These are phyloP conservation scores for Echeneis naucrates DNA, from an alignment of 2,797 vertebrate species.

Conservation along the genomic window DNA sequence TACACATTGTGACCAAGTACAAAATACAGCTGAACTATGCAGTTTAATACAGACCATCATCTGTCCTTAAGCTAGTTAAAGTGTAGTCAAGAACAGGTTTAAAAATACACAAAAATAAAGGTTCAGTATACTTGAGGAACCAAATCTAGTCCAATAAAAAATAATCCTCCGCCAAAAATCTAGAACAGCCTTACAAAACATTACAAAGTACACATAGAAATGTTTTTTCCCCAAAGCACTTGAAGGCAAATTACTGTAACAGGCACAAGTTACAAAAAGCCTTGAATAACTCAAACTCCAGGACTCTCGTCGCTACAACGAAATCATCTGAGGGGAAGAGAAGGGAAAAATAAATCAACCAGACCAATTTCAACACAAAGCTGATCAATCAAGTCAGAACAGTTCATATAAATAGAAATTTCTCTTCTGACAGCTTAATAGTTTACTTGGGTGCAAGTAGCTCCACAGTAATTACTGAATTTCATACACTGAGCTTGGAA, in stretches of 20 bases:
- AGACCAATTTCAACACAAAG: constrained; percentile 60
- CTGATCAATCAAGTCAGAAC: constrained; percentile 58
- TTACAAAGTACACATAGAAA: constrained; percentile 83
- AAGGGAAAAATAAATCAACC: constrained; percentile 39
- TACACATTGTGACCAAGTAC: constrained; percentile 87
- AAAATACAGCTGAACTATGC: constrained; percentile 88
- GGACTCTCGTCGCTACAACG: constrained; percentile 72
- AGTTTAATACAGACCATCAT: constrained; percentile 82
- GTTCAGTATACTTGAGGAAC: constrained; percentile 85
- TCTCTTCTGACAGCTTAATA: constrained; percentile 50
- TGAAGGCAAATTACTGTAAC: constrained; percentile 84
- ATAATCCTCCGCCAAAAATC: constrained; percentile 82
- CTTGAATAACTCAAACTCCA: constrained; percentile 76
- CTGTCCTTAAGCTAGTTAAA: constrained; percentile 78
- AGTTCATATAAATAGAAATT: constrained; percentile 74
- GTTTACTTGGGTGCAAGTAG: constrained; percentile 15
- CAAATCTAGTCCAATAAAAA: constrained; percentile 86
- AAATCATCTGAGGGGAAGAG: constrained; percentile 52
- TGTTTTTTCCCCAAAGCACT: constrained; percentile 79
- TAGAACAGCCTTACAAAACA: constrained; percentile 87
- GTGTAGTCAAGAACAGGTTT: constrained; percentile 83
- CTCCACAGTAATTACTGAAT: constrained; percentile 34
- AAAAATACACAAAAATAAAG: constrained; percentile 87
- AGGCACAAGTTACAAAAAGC: constrained; percentile 81
- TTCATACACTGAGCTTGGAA: constrained; percentile 61